phyloP scores from a whole-genome alignment of 23 tunicate genomes.

The Trididemnum nubilum region DNA sequence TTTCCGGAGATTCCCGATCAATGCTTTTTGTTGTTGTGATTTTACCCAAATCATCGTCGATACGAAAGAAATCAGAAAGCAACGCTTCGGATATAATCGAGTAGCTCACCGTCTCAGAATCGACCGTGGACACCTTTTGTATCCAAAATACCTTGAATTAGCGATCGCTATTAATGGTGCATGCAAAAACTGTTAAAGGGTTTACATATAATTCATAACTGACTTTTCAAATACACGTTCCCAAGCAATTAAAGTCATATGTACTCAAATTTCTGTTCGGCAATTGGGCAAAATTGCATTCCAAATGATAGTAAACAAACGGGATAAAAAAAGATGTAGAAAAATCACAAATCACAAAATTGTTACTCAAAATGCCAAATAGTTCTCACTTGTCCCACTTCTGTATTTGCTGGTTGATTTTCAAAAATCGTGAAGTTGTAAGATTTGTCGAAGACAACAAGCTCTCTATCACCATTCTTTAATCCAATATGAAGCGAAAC shows the following conservation, averaged over 20 bases:
- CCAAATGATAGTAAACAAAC: too few relatives aligned
- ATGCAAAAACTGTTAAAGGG: too few relatives aligned
- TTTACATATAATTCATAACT: too few relatives aligned
- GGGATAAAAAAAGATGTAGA: too few relatives aligned
- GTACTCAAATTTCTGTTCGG: too few relatives aligned
- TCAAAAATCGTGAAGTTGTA: constrained; percentile 47
- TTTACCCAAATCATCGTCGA: constrained; percentile 20
- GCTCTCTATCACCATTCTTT: neutral
- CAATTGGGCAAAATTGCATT: too few relatives aligned
- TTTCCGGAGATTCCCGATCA: constrained; percentile 28
- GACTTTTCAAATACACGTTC: too few relatives aligned
- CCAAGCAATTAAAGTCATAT: too few relatives aligned
- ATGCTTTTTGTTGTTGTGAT: constrained; percentile 12
- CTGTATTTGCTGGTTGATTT: neutral
- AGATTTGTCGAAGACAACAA: constrained; percentile 17
- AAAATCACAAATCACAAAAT: neutral
- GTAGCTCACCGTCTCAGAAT: neutral
- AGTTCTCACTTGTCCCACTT: constrained; percentile 35
- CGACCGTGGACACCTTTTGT: constrained; percentile 22
- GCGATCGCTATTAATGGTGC: too few relatives aligned
- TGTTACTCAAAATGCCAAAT: too few relatives aligned
- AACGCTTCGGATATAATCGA: constrained; percentile 4
- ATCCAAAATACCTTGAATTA: too few relatives aligned
- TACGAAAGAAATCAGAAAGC: constrained; percentile 38
- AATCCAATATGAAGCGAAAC: neutral